Evolutionary conservation across 2,888 invertebrate genomes (phyloP).

Genomic region (Parnassius apollo): DNA sequence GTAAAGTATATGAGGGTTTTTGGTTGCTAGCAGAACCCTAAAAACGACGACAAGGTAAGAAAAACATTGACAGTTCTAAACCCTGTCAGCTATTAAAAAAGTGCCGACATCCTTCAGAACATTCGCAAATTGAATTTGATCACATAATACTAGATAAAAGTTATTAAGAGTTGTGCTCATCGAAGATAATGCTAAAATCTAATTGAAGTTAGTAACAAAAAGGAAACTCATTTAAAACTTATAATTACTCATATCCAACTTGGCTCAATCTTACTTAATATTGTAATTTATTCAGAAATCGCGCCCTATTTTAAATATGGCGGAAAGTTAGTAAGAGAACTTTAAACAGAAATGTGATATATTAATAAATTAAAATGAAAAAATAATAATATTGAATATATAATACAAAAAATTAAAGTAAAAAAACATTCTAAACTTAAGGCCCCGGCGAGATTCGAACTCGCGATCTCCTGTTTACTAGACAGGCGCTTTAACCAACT

Average conservation of each 20-base stretch:
- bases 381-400: not conserved
- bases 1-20: no score
- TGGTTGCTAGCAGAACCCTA: no score
- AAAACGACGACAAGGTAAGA: no score
- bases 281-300: constrained; percentile 17
- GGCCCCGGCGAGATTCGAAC: constrained; percentile 78
- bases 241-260: constrained; percentile 21
- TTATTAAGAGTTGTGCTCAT: not conserved
- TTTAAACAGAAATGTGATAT: not conserved
- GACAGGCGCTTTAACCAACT: constrained; percentile 86
- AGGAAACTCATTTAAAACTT: constrained; percentile 25
- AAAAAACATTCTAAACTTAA: constrained; percentile 24
- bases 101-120: no score
- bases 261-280: not conserved
- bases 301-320: constrained; percentile 7
- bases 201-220: constrained; percentile 2
- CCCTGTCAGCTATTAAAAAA: no score
- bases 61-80: no score
- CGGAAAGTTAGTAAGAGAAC: not conserved
- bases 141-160: not conserved
- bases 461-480: constrained; percentile 78
- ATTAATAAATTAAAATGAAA: not conserved
- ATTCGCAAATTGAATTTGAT: no score
- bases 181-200: constrained; percentile 3
- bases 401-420: constrained; percentile 1